Base-by-base conservation (phyloP, 2,888 invertebrate genomes). In the Ormyrus pomaceus region DNA sequence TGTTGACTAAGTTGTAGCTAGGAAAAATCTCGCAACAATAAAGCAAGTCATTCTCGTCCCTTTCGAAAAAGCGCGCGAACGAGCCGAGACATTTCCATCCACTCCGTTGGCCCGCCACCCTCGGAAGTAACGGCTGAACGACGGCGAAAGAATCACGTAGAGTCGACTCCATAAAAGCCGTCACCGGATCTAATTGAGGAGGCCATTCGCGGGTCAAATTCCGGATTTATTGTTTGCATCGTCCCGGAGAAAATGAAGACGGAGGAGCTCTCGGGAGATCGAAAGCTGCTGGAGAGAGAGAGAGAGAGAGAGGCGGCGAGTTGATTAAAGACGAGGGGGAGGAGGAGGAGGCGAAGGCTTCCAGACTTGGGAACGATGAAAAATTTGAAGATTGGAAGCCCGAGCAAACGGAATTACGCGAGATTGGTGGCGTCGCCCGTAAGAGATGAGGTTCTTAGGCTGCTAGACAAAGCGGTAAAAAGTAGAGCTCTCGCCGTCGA, bases 171-270 rank as follows among this genome's bases (percentile, higher is more conserved):
- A 71, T 79, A 75, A 79, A 75, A 75, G 59, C 48, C 8, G 79
- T 59, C 34, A 34, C 45, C 61, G 53, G 71, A 73, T 71, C 79
- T 79, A 75, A 79, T 76, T 72, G 66, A 76, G 76, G 62, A 66
- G 75, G 53, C 55, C 4, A 34, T 34, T 51, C 51, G 46, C 50
- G 50, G n/a, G 13, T 45, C 69, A 53, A 34, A n/a, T 4, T 34
- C 34, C 34, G 34, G 34, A 34, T 34, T 34, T 34, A 34, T 34
- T 34, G 34, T 34, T 34, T 34, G 34, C 34, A 8, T 34, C 53
- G 45, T n/a, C 48, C 34, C 76, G 19, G n/a, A 46, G 45, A 45
- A 64, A 70, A 64, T 50, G 59, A 75, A 77, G 65, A 71, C 65
- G 77, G 58, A 77, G 34, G 64, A 46, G 10, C 5, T 19, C n/a